Evolutionary conservation across 2,113 vertebrate species (phyloP).

Genomic region (Nansenia antarctica): DNA sequence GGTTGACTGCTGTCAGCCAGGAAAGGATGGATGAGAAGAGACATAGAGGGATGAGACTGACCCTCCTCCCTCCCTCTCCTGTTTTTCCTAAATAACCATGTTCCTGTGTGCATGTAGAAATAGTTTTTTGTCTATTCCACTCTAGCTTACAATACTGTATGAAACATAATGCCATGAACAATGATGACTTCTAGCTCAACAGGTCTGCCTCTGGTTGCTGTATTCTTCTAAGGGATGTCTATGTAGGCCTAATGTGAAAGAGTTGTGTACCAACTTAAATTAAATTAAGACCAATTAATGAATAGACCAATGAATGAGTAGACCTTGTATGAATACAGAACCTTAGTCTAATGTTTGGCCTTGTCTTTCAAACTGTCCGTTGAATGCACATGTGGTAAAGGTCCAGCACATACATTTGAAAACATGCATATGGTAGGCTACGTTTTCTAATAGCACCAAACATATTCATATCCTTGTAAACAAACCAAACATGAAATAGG

Average conservation of each 20-base stretch:
- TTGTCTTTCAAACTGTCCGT: too few species aligned
- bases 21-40: constrained; percentile 71
- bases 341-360: not conserved
- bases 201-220: not conserved
- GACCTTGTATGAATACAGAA: not conserved
- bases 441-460: not conserved
- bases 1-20: constrained; percentile 71
- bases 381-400: too few species aligned
- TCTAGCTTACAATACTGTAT: constrained; percentile 11
- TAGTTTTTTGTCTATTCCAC: constrained; percentile 19
- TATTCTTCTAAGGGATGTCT: not conserved
- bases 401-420: too few species aligned
- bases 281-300: not conserved
- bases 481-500: too few species aligned
- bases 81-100: not conserved
- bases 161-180: not conserved
- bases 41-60: constrained; percentile 72
- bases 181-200: not conserved
- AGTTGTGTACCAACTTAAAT: not conserved
- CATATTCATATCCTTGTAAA: too few species aligned
- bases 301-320: not conserved
- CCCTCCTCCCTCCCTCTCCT: constrained; percentile 39
- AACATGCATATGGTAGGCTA: not conserved
- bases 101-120: constrained; percentile 22
- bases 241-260: not conserved